Evolutionary conservation across 2,888 invertebrate species (phyloP).

Genomic region (Meteorus cinctellus): DNA sequence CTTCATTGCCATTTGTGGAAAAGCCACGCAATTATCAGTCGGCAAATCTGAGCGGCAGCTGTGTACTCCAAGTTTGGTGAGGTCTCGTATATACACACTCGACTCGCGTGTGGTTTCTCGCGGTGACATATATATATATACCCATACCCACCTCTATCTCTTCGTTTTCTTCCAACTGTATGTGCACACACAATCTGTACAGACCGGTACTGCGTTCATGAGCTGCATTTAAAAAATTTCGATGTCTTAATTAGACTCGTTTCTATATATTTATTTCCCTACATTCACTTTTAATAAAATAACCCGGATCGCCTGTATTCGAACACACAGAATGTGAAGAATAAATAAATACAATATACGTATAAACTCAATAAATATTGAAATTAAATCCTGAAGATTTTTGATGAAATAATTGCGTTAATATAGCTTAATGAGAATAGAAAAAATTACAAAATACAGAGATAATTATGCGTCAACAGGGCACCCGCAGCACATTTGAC

Average conservation of each 20-base stretch:
- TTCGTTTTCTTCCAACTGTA: not conserved
- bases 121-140: conserved; percentile 32
- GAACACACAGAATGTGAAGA: no score
- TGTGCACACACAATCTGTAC: conserved; percentile 3
- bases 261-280: conserved; percentile 41
- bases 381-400: no score
- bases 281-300: no score
- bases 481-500: conserved; percentile 1
- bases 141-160: not conserved
- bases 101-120: conserved; percentile 46
- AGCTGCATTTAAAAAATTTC: conserved; percentile 62
- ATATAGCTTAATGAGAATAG: not conserved
- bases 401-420: no score
- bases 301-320: no score
- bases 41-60: conserved; percentile 71
- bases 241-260: conserved; percentile 71
- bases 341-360: no score
- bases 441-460: conserved; percentile 2
- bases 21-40: conserved; percentile 70
- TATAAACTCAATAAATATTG: no score
- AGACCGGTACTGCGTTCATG: not conserved
- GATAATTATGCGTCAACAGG: not conserved
- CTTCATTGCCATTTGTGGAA: conserved; percentile 67
- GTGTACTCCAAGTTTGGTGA: conserved; percentile 67
- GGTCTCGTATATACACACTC: conserved; percentile 1